Evolutionary conservation across 2,888 invertebrate genomes (phyloP), one percentile per base, ranked within the genome.

Genomic region (Pasiphila rectangulata): DNA sequence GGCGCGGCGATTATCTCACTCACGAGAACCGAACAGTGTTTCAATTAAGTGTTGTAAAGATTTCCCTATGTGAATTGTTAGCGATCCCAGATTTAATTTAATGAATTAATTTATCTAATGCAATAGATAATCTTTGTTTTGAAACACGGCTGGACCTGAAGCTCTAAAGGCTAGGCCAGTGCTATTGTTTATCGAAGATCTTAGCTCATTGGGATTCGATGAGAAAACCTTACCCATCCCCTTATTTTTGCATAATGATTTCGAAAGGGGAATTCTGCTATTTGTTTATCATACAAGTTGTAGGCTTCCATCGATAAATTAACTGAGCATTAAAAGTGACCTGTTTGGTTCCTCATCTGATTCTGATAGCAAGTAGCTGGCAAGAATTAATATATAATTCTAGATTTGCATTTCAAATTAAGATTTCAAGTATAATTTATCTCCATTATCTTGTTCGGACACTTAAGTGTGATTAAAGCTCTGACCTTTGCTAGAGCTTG

Each of bases 1-100:
- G 77, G 75, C 60, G 51, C 59, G 65, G 64, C 72, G 88, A 87
- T 89, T 85, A 89, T 89, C 89, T 84, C 64, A 64, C 85, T 87
- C 89, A 87, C 89, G 87, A 83, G 78, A 64, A 71, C 68, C 69
- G 73, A 72, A 57, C 58, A 70, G 63, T 63, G 69, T 72, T 76
- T 83, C 86, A 87, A 86, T 86, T 86, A 86, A 87, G 82, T 72
- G 75, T 79, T 80, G 82, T 80, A 73, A 78, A 78, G 77, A 80
- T 83, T 78, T 81, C 75, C 77, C 72, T 80, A 80, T 78, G 82
- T 75, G 83, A 82, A 84, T 81, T 83, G 84, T 82, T 74, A 56
- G 64, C 69, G 71, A 73, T 72, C 65, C 64, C 60, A 58, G 76
- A 75, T 79, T 79, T 66, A 78, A 74, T 76, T 76, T 75, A 79